These are phyloP conservation scores for Clitarchus hookeri DNA, from an alignment of 2,888 invertebrate species.

Conservation along the genomic window DNA sequence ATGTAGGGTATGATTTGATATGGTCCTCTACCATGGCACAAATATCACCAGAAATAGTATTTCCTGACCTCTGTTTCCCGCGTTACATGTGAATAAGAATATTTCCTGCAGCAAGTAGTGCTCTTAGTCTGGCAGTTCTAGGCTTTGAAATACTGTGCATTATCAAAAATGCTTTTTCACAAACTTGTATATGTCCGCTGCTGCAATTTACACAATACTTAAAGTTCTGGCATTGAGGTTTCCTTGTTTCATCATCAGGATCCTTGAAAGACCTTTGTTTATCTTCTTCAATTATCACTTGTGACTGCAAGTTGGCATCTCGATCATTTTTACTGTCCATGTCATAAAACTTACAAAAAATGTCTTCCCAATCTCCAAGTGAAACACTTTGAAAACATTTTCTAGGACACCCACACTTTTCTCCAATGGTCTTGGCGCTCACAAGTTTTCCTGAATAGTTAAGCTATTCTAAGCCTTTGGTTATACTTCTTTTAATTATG, in stretches of 20 bases:
- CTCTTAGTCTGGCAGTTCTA: background rate
- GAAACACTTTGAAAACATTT: too few relatives aligned
- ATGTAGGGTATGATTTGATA: too few relatives aligned
- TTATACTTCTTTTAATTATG: background rate
- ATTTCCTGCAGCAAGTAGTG: background rate
- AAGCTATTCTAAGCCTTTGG: background rate
- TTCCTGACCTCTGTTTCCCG: conserved; percentile 15
- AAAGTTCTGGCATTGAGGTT: too few relatives aligned
- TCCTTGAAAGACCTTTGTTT: background rate
- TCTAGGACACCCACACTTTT: too few relatives aligned
- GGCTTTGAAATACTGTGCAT: background rate
- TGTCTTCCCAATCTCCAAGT: too few relatives aligned
- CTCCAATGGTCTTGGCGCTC: background rate
- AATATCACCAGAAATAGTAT: background rate
- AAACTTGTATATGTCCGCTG: too few relatives aligned
- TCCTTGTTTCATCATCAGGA: background rate
- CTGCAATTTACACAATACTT: too few relatives aligned
- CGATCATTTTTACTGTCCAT: too few relatives aligned
- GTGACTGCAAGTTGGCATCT: conserved; percentile 7
- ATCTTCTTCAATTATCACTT: background rate
- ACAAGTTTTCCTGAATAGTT: background rate
- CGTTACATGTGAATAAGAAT: background rate
- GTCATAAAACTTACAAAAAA: too few relatives aligned
- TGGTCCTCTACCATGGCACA: background rate
- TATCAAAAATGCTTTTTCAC: too few relatives aligned